Base-by-base conservation (phyloP, 2,888 invertebrate genomes). In the Polymixis lichenea region DNA sequence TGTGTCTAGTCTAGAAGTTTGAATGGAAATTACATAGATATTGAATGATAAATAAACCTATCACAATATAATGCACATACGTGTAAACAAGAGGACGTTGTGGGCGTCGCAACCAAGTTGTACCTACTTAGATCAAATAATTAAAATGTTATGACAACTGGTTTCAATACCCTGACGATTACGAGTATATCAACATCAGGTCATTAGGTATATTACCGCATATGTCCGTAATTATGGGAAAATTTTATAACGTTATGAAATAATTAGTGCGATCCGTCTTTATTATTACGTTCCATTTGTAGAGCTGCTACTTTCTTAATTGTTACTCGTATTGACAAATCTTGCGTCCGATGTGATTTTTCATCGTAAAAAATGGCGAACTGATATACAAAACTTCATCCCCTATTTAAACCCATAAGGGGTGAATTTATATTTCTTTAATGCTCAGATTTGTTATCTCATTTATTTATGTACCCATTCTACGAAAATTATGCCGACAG, bases 111-210 rank as follows among this genome's bases (percentile, higher is more conserved):
- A 56, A 66, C 51, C 56, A 28, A 71, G 15, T 66, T 13, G 25
- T 13, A 38, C 38, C n/a, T 28, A 32, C n/a, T 25, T 38, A 46
- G 11, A 22, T 68, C 17, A 65, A 79, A 67, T 75, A 65, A 82
- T 79, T 71, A 65, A 70, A 60, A 55, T 79, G 67, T 74, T 74
- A 79, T 83, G 80, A 74, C 70, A 46, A 78, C 70, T 74, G 55
- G 74, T 62, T 83, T 22, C 38, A 56, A 69, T 66, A 25, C 19
- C 65, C 60, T 19, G 19, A 53, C 51, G n/a, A 62, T 19, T 19
- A 53, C 51, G n/a, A 62, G 68, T 66, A 78, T n/a, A 19, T 46
- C 17, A 46, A 56, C 43, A 2, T 46, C 43, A 58, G 9, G 32
- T 38, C 8, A 22, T n/a, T n/a, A n/a, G n/a, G 25, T 49, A 43